phyloP scores from a whole-genome alignment of 1,140 invertebrate species.

The Antheraea pernyi region DNA sequence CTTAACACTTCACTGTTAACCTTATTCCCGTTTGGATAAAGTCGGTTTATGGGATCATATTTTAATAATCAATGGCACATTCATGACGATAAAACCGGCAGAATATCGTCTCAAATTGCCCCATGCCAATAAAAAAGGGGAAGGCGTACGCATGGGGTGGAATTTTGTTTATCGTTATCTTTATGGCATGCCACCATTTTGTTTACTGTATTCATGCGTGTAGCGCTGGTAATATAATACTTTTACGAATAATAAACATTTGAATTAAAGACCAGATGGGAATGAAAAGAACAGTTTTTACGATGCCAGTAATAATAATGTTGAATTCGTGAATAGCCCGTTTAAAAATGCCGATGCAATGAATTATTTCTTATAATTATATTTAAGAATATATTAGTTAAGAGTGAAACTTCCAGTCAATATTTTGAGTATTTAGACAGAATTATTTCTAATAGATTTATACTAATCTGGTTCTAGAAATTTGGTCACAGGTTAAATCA shows the following conservation, averaged over 20 bases:
- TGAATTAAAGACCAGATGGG: conserved; percentile 43
- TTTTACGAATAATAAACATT: conserved; percentile 56
- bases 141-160: conserved; percentile 53
- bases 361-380: too few relatives aligned
- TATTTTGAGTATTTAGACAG: too few relatives aligned
- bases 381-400: too few relatives aligned
- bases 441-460: too few relatives aligned
- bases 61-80: conserved; percentile 3
- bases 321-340: neutral
- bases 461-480: too few relatives aligned
- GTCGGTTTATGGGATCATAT: neutral
- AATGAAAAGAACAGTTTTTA: conserved; percentile 1
- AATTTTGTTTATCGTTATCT: conserved; percentile 77
- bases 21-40: conserved; percentile 2
- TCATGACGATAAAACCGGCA: conserved; percentile 33
- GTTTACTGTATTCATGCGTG: conserved; percentile 64
- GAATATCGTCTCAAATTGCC: conserved; percentile 71
- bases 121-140: conserved; percentile 74
- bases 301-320: neutral
- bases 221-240: conserved; percentile 66
- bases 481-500: too few relatives aligned
- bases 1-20: neutral
- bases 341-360: too few relatives aligned
- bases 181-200: conserved; percentile 68
- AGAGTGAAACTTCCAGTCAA: too few relatives aligned